Conservation (phyloP, 2,797 vertebrate species). For the Vipera ursinii region DNA sequence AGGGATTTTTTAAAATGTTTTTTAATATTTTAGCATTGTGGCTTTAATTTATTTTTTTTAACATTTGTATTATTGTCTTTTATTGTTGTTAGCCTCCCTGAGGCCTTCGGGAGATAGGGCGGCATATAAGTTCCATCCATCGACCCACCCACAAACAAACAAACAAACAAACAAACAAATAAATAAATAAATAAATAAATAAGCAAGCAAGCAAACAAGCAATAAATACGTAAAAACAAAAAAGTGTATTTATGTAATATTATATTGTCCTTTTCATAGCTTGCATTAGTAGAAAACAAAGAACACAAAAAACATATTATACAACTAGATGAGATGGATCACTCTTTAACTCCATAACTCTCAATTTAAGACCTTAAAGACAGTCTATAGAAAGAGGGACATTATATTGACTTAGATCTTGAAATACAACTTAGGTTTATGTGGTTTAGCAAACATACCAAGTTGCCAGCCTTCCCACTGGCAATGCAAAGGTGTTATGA, state of each 20-base stretch:
- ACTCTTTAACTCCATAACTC: background rate
- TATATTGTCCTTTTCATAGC: background rate
- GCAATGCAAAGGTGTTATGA: background rate
- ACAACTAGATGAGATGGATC: background rate
- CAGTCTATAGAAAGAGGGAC: background rate
- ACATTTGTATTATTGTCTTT: too few species aligned
- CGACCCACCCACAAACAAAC: too few species aligned
- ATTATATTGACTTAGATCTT: background rate
- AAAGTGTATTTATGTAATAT: background rate
- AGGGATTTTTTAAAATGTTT: too few species aligned
- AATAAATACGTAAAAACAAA: background rate
- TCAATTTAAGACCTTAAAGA: background rate
- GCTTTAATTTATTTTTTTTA: too few species aligned
- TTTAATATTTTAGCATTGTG: too few species aligned
- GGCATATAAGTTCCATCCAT: too few species aligned
- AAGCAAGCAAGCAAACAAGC: background rate
- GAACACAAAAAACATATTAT: background rate
- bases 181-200: too few species aligned
- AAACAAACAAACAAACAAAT: too few species aligned
- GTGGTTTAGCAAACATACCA: background rate
- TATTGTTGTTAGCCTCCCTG: too few species aligned
- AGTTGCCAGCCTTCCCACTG: slow-evolving; percentile 3
- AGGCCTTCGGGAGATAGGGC: too few species aligned
- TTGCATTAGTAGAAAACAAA: background rate
- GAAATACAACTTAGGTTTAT: background rate